Base-by-base conservation (phyloP, 2,888 invertebrate genomes). In the Meiosimyza platycephala region DNA sequence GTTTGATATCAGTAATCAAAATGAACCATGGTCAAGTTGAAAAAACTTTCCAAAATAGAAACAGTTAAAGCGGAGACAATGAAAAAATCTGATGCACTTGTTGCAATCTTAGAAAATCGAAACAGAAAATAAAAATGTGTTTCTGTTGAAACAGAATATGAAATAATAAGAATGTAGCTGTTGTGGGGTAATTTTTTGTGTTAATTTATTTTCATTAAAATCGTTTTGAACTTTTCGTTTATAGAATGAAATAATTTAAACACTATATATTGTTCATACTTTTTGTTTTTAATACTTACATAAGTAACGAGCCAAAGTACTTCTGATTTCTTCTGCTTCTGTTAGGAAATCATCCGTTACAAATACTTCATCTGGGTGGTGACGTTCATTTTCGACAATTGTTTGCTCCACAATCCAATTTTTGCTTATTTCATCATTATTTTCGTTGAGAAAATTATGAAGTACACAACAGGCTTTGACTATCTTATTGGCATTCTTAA, bases 381-480 rank as follows among this genome's bases (percentile, higher is more conserved):
- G 7, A 16, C 18, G 4, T 18, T n/a, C 16, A 55, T 55, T 18
- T 16, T 55, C 15, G 16, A 55, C 18, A 55, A 55, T n/a, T 55
- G 54, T 12, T 18, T 16, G 18, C 16, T 55, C 28, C 4, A 55
- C 33, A 16, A 70, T 62, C 68, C 68, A 64, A 1, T 68, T 28
- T 7, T 15, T 11, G 13, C 51, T 60, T 9, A 73, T 66, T 15
- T 22, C 48, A 16, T 71, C 71, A 57, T 75, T 75, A 6, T 63
- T 16, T 15, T 55, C 59, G 16, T 68, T 71, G 9, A 72, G 54
- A 28, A 69, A 71, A 70, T 74, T 72, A 54, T 72, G 75, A 5
- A 76, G 55, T 5, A 74, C 52, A 50, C 72, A 76, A 33, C 64
- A 76, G 7, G 71, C 54, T 59, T 72, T 67, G 5, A 74, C 68